Evolutionary conservation across 2,888 invertebrate genomes (phyloP).

Genomic region (Ichneumoninae sp.): DNA sequence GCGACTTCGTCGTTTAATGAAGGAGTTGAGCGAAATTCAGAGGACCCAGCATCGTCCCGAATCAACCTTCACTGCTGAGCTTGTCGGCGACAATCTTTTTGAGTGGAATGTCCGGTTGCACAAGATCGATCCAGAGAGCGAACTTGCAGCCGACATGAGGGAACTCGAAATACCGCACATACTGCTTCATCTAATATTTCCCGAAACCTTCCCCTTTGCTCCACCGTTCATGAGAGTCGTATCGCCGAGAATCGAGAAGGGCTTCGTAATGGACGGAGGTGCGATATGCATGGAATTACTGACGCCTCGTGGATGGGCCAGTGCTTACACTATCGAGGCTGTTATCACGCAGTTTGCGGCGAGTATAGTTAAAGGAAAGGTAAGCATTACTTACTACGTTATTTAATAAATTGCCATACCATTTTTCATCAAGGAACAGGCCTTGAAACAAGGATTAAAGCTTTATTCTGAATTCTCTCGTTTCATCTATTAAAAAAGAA

Average conservation of each 20-base stretch:
- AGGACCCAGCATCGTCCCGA: constrained; percentile 89
- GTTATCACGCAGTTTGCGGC: constrained; percentile 96
- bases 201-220: constrained; percentile 95
- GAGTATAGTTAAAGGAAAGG: constrained; percentile 94
- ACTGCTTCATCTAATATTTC: constrained; percentile 92
- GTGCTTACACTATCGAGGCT: constrained; percentile 94
- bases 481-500: neutral
- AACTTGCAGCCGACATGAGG: constrained; percentile 92
- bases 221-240: constrained; percentile 92
- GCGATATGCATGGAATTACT: constrained; percentile 95
- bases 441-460: neutral
- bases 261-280: constrained; percentile 96
- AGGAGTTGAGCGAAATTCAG: constrained; percentile 93
- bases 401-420: neutral
- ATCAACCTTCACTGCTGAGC: constrained; percentile 92
- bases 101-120: constrained; percentile 94
- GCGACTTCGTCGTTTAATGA: constrained; percentile 93
- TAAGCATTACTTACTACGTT: constrained; percentile 67
- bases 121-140: constrained; percentile 93
- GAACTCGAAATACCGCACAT: constrained; percentile 91
- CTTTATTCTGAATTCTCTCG: neutral
- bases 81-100: constrained; percentile 94
- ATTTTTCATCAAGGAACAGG: neutral
- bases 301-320: constrained; percentile 95
- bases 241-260: constrained; percentile 91